phyloP scores from a whole-genome alignment of 1,140 invertebrate species.

The Temnothorax longispinosus region DNA sequence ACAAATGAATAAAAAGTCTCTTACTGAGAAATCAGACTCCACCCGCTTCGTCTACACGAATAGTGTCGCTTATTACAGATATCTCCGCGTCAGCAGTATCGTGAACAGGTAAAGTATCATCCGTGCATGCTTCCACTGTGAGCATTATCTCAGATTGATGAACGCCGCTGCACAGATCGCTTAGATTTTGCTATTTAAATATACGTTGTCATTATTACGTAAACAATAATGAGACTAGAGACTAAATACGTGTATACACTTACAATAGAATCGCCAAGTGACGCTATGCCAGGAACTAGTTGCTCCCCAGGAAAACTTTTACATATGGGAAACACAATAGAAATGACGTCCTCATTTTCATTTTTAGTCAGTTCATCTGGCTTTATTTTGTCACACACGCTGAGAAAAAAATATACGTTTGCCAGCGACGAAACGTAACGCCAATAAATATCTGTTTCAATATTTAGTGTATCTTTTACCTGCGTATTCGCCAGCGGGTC shows the following conservation, averaged over 20 bases:
- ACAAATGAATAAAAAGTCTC: slow-evolving; percentile 23
- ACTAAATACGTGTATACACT: slow-evolving; percentile 31
- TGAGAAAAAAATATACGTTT: slow-evolving; percentile 40
- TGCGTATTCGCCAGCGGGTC: slow-evolving; percentile 82
- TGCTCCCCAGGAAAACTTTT: slow-evolving; percentile 80
- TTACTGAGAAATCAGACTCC: slow-evolving; percentile 78
- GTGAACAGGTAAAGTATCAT: slow-evolving; percentile 82
- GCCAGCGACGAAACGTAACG: not conserved
- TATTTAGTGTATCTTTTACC: slow-evolving; percentile 68
- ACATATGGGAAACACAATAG: slow-evolving; percentile 79
- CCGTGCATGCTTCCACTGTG: slow-evolving; percentile 80
- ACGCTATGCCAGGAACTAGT: slow-evolving; percentile 76
- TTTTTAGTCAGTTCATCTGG: slow-evolving; percentile 75
- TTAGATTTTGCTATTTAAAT: slow-evolving; percentile 80
- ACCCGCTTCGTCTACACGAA: slow-evolving; percentile 73
- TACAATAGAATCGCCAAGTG: slow-evolving; percentile 82
- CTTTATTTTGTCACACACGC: slow-evolving; percentile 82
- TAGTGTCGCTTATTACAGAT: slow-evolving; percentile 81
- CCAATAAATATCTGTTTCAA: not conserved
- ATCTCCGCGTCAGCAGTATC: slow-evolving; percentile 82
- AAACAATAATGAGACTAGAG: not conserved
- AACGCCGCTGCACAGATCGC: slow-evolving; percentile 81
- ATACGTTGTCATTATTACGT: slow-evolving; percentile 15
- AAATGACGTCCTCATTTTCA: slow-evolving; percentile 76
- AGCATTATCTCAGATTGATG: slow-evolving; percentile 81